Evolutionary conservation across 2,888 invertebrate genomes (phyloP).

Genomic region (Scaptomyza tumidula): DNA sequence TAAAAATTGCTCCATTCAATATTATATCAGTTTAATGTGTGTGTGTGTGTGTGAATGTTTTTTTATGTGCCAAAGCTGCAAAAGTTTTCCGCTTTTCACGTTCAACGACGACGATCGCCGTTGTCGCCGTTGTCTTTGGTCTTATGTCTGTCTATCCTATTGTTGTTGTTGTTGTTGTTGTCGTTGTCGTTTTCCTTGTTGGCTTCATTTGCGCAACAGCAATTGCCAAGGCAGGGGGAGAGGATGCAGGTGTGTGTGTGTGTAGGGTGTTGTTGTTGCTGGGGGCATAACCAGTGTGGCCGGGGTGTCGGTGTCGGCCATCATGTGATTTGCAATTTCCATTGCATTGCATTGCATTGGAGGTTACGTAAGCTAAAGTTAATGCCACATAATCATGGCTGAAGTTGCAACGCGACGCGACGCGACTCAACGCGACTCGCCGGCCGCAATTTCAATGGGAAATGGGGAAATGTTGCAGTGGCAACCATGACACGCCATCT

Average conservation of each 20-base stretch:
- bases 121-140: slow-evolving; percentile 43
- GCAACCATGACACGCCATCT: slow-evolving; percentile 71
- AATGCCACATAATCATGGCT: slow-evolving; percentile 81
- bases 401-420: slow-evolving; percentile 71
- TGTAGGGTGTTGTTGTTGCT: background rate
- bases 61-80: slow-evolving; percentile 72
- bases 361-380: slow-evolving; percentile 78
- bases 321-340: slow-evolving; percentile 77
- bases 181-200: slow-evolving; percentile 63
- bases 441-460: slow-evolving; percentile 61
- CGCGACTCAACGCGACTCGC: slow-evolving; percentile 20
- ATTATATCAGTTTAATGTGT: slow-evolving; percentile 3
- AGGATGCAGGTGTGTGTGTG: background rate
- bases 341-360: slow-evolving; percentile 68
- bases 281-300: slow-evolving; percentile 25
- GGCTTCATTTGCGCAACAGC: slow-evolving; percentile 68
- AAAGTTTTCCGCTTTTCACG: slow-evolving; percentile 85
- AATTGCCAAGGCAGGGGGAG: slow-evolving; percentile 40
- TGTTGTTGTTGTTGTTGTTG: slow-evolving; percentile 50
- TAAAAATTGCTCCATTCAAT: background rate
- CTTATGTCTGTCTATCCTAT: slow-evolving; percentile 4
- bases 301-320: slow-evolving; percentile 55
- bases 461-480: slow-evolving; percentile 73
- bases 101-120: slow-evolving; percentile 84
- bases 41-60: slow-evolving; percentile 3